Conservation (phyloP, 2,888 invertebrate species). For the Clepsis dumicolana region DNA sequence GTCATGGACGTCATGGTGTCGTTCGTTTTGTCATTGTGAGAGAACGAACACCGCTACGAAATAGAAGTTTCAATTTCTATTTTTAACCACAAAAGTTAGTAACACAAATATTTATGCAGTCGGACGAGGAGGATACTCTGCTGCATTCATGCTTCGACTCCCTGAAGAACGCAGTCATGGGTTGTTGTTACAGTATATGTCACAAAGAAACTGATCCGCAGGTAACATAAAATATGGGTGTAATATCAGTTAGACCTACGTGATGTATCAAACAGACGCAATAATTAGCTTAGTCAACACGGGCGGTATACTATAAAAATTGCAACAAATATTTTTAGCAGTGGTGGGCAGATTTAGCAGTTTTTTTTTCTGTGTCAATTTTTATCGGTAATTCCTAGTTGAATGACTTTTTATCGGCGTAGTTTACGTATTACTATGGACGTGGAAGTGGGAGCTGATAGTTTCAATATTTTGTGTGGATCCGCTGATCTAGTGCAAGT, state of each 20-base stretch:
- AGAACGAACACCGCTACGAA: conserved; percentile 40
- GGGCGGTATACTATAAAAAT: not conserved
- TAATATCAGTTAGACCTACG: conserved; percentile 27
- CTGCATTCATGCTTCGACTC: conserved; percentile 84
- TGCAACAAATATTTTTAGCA: conserved; percentile 9
- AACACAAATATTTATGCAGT: conserved; percentile 81
- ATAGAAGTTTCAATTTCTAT: conserved; percentile 65
- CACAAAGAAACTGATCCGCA: conserved; percentile 89
- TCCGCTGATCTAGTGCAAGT: conserved; percentile 19
- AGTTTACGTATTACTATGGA: conserved; percentile 28
- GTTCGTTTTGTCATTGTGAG: conserved; percentile 33
- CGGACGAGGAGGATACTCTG: conserved; percentile 75
- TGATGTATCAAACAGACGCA: conserved; percentile 27
- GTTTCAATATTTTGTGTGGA: conserved; percentile 20
- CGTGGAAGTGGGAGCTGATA: conserved; percentile 25
- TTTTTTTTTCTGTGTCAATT: conserved; percentile 49
- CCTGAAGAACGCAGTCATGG: conserved; percentile 85
- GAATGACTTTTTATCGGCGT: conserved; percentile 57
- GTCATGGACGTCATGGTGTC: conserved; percentile 18
- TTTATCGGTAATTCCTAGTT: conserved; percentile 62
- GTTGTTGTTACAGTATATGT: conserved; percentile 91
- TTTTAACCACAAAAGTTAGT: conserved; percentile 72
- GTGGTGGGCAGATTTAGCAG: conserved; percentile 45
- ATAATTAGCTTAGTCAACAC: conserved; percentile 17
- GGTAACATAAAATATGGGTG: conserved; percentile 73